Base-by-base conservation (phyloP, 2,888 invertebrate species). In the Xanthostigma xanthostigma region DNA sequence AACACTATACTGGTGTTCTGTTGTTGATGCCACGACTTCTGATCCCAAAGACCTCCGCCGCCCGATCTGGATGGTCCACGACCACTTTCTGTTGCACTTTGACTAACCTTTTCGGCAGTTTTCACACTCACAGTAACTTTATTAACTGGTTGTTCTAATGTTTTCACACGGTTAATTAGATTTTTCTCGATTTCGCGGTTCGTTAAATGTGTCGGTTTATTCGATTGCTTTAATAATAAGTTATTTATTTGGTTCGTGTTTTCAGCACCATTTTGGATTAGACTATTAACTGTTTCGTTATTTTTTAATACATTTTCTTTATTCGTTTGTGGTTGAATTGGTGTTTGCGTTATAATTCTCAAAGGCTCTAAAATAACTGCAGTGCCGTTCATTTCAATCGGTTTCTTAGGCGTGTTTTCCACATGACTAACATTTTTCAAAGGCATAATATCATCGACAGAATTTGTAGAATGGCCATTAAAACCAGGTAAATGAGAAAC, bases 1-100 rank as follows among this genome's bases (percentile, higher is more conserved):
- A 91, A 91, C 55, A 89, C 86, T 70, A 89, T 80, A 35, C 80
- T 75, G 56, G 84, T 82, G 61, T 76, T 71, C 55, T 76, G 71
- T 51, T 65, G 53, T 38, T 53, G 51, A 40, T 50, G 68, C 68
- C 70, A 70, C 17, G 67, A 66, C 48, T 55, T 60, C 56, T 49
- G 54, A 12, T 49, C 35, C 38, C 50, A 40, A 37, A 27, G 41
- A 34, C 50, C 51, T 38, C 46, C 44, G 46, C 47, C 52, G 40
- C 54, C 46, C 36, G 49, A 44, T 38, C 42, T 48, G 1, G 60
- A 53, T n/a, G 53, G 53, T 8, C 27, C 34, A 11, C 36, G 13
- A 17, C 41, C 36, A 27, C 27, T 46, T 13, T 41, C 27, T 3
- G 13, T 27, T 36, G 12, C 13, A 27, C 8, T 14, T 41, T 13